Base-by-base conservation (phyloP, 2,113 vertebrate species). In the Gorsachius goisagi region DNA sequence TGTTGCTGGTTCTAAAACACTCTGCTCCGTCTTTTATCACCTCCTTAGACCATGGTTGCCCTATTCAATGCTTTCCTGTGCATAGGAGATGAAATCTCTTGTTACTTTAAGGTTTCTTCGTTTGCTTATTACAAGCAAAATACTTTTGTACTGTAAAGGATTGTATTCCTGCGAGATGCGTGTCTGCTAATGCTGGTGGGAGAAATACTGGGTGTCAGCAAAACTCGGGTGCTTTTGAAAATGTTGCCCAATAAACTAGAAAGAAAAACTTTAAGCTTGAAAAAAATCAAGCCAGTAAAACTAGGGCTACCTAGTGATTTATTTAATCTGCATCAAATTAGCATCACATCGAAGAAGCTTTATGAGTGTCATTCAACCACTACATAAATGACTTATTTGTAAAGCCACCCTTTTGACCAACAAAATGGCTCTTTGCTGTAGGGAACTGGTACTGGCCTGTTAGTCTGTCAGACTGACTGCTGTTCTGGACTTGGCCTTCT, bases 151-250 rank as follows among this genome's bases (percentile, higher is more conserved):
- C 16, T 35, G 32, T 47, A 23, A 49, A 62, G 41, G 14, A 3
- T n/a, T 74, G 19, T 60, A 4, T 62, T 88, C 30, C 47, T 96
- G 63, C 21, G 15, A 75, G 56, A 33, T 19, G 18, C 0, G 0
- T 4, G 7, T 50, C 63, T 95, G 7, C 45, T 50, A 26, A 2
- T 0, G 0, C 6, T 47, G 18, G 3, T 85, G 35, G 71, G 45
- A 75, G n/a, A 27, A 76, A 20, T 58, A 47, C 11, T 21, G n/a
- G n/a, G 7, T 33, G 60, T 56, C 37, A 63, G 12, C 9, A 59
- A 28, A 71, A n/a, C 37, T 37, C 6, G 1, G 19, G 45, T 59
- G 5, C 37, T 55, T 80, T 24, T 33, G n/a, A 60, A 91, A 55
- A 32, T 32, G 32, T 22, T 90, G 11, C n/a, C 30, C 8, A n/a